A percentile compares a stretch with the other conserved stretches of the same genome.
Evolutionary conservation across 2,113 vertebrate species (phyloP).

Genomic region (Talpa occidentalis): DNA sequence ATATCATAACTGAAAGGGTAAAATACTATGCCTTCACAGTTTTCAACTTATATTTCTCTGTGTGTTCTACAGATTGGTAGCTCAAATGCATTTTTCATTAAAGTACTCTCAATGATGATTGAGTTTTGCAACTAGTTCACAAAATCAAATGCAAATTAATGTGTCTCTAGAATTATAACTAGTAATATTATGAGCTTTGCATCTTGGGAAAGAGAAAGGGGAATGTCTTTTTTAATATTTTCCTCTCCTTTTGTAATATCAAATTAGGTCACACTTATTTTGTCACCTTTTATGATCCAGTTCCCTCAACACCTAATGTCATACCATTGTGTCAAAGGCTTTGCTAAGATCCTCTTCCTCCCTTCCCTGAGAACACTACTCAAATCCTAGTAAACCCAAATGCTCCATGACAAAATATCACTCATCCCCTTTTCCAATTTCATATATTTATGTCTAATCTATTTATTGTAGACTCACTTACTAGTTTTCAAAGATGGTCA

Average conservation of each 20-base stretch:
- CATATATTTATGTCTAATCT: background rate
- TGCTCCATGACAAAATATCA: background rate
- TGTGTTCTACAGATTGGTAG: background rate
- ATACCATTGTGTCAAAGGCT: background rate
- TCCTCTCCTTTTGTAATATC: background rate
- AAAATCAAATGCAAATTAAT: background rate
- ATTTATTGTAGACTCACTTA: background rate
- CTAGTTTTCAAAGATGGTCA: background rate
- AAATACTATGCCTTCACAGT: background rate
- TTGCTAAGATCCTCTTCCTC: background rate
- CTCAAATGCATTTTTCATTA: background rate
- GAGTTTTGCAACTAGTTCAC: background rate
- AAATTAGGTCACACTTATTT: background rate
- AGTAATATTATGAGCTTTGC: background rate
- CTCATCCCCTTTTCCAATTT: background rate
- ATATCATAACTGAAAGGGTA: background rate
- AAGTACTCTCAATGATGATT: background rate
- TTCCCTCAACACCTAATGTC: background rate
- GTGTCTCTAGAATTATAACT: background rate
- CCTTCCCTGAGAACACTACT: background rate
- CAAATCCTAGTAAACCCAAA: background rate
- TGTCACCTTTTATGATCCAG: background rate
- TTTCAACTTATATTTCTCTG: background rate
- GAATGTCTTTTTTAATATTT: background rate
- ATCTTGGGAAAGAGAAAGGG: background rate